Evolutionary conservation across 2,888 invertebrate species (phyloP), one percentile per base, ranked within the genome.

Genomic region (Pimpla rufipes): DNA sequence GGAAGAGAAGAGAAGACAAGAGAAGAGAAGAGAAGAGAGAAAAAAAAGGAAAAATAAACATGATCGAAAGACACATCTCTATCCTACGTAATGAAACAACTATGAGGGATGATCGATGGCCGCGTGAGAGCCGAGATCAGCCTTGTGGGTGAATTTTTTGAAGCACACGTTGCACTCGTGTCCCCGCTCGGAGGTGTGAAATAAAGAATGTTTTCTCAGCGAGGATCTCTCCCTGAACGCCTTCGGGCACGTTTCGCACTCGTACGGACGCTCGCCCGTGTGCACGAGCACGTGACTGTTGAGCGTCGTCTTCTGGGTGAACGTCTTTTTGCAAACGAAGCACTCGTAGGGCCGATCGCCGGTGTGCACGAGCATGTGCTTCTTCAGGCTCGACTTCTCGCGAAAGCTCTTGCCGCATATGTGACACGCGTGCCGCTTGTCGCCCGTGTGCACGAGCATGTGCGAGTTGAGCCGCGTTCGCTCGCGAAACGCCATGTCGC

Each of bases 401-500:
- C 90, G 87, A 75, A 92, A 92, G 0, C 88, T 88, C 81, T 92
- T 92, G 37, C 89, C 89, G 79, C 92, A 92, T 73, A 92, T 92
- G 47, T 92, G 92, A 82, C 92, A 92, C 7, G 85, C 86, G 68
- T 92, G 91, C 64, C 90, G 88, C 62, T 90, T 91, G 74, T 91
- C 92, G 3, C 91, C 92, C 1, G 92, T 92, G 67, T 92, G 92
- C 78, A 91, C 87, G 45, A 91, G 86, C 90, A 92, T 90, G 70
- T 92, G 92, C 6, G 92, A 90, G 85, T 92, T 92, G 37, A 92
- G 84, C 82, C 92, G 89, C 10, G 92, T 91, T 79, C 91, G 91
- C 78, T 92, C 92, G 64, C 92, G 86, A 81, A 92, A 92, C 4
- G 92, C 92, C 92, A 92, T 92, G 10, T 92, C 89, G 81, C 92